Percentiles rank a stretch among this genome's conserved stretches.
Conservation (phyloP, 1,140 invertebrate species). For the Saccostrea glomerata region DNA sequence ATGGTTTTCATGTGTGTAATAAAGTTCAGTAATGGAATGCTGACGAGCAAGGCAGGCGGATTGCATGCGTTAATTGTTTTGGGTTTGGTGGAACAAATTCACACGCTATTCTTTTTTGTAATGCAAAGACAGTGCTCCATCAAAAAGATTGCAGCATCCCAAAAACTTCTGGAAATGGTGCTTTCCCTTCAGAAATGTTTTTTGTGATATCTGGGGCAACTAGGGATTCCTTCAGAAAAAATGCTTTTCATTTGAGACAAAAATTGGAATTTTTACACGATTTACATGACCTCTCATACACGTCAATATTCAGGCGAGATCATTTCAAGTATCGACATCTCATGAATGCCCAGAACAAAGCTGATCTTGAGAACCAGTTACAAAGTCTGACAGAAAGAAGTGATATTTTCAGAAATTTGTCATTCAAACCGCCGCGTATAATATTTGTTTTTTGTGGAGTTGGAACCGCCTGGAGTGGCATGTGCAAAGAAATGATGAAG, state of each 20-base stretch:
- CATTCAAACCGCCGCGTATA: conserved; percentile 21
- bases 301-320: conserved; percentile 57
- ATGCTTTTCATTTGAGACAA: conserved; percentile 53
- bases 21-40: conserved; percentile 44
- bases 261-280: conserved; percentile 50
- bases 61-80: conserved; percentile 70
- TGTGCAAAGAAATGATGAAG: conserved; percentile 61
- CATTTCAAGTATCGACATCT: conserved; percentile 54
- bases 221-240: neutral
- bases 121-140: neutral
- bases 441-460: conserved; percentile 68
- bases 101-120: conserved; percentile 57
- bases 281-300: conserved; percentile 58
- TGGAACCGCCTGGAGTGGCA: conserved; percentile 64
- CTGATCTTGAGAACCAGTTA: conserved; percentile 13
- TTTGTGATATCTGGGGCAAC: neutral
- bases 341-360: conserved; percentile 22
- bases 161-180: neutral
- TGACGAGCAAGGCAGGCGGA: conserved; percentile 74
- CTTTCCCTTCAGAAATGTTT: neutral
- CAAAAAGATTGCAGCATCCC: neutral
- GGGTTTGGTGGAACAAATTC: conserved; percentile 73
- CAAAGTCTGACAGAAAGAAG: conserved; percentile 22
- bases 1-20: conserved; percentile 64
- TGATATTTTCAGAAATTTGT: neutral